Evolutionary conservation across 2,113 vertebrate species (phyloP).

Genomic region (Pteropus alecto): DNA sequence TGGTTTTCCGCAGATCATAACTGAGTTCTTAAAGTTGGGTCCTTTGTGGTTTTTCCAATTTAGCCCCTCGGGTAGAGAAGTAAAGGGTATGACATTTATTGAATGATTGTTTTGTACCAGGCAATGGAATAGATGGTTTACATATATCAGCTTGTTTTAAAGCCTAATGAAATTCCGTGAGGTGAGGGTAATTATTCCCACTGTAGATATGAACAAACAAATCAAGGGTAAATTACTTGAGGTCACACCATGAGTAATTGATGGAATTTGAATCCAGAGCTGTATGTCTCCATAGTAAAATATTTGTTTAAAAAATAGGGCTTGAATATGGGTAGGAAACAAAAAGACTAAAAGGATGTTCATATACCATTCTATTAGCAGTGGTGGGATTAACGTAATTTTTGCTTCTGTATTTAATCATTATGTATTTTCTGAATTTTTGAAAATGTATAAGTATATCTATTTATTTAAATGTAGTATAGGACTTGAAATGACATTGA

Average conservation of each 20-base stretch:
- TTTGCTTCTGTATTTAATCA: not conserved
- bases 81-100: constrained; percentile 35
- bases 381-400: not conserved
- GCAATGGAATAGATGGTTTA: not conserved
- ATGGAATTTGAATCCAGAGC: not conserved
- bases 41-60: constrained; percentile 46
- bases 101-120: constrained; percentile 10
- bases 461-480: not conserved
- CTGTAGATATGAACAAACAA: constrained; percentile 27
- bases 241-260: not conserved
- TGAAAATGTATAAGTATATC: not conserved
- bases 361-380: not conserved
- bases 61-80: not conserved
- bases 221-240: constrained; percentile 17
- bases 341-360: not conserved
- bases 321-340: not conserved
- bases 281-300: not conserved
- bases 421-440: constrained; percentile 38
- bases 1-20: constrained; percentile 61
- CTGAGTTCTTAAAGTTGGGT: constrained; percentile 35
- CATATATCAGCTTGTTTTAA: constrained; percentile 15
- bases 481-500: not conserved
- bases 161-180: constrained; percentile 33
- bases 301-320: not conserved
- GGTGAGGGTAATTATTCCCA: not conserved